Conservation (phyloP, 1,140 invertebrate genomes). For the Tetramorium simillimum region DNA sequence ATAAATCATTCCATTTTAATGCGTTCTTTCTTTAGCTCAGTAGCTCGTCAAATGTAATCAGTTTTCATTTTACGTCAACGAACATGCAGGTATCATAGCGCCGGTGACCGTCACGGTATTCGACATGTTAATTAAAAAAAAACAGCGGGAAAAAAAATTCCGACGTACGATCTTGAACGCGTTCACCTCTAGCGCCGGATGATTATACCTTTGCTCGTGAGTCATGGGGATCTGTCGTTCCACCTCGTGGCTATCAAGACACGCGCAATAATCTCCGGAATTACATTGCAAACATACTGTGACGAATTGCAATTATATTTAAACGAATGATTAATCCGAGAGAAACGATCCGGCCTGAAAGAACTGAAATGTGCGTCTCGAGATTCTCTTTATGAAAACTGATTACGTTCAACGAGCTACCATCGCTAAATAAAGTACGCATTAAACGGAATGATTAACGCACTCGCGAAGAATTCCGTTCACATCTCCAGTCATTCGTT, state of each 20-base stretch:
- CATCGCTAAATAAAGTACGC: neutral
- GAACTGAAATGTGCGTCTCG: neutral
- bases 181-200: slow-evolving; percentile 23
- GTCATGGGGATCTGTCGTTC: slow-evolving; percentile 21
- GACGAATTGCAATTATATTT: neutral
- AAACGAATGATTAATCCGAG: neutral
- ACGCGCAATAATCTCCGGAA: neutral
- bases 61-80: neutral
- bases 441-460: neutral
- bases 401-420: neutral
- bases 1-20: neutral
- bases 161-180: neutral
- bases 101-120: slow-evolving; percentile 19
- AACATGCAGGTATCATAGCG: neutral
- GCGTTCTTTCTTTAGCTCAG: neutral
- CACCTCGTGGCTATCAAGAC: neutral
- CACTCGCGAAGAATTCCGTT: neutral
- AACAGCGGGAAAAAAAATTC: neutral
- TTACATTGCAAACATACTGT: neutral
- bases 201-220: slow-evolving; percentile 21
- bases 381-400: neutral
- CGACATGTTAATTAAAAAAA: neutral
- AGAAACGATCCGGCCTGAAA: neutral
- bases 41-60: slow-evolving; percentile 2
- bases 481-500: neutral